Conservation (phyloP, 2,888 invertebrate genomes). For the Acrobasis consociella region DNA sequence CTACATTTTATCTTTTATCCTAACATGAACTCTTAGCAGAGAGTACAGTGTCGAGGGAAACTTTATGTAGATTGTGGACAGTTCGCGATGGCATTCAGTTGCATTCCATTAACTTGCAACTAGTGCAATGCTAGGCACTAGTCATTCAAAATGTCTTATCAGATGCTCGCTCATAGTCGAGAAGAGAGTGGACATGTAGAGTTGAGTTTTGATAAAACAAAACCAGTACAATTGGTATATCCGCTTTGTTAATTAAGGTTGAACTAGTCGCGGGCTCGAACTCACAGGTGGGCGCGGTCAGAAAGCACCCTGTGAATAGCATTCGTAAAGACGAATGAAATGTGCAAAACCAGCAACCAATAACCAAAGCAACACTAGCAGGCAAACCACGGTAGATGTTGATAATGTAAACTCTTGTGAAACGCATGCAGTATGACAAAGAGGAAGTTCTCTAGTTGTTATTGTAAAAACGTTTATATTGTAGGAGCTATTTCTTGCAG, state of each 20-base stretch:
- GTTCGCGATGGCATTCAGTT: no score
- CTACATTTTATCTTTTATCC: background rate
- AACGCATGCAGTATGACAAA: no score
- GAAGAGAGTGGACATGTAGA: background rate
- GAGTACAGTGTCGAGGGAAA: background rate
- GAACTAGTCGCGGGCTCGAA: no score
- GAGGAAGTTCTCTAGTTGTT: no score
- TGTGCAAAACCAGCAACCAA: no score
- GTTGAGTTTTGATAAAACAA: background rate
- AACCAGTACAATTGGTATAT: background rate
- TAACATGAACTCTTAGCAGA: background rate
- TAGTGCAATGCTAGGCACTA: no score
- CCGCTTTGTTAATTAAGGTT: background rate
- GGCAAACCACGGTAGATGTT: no score
- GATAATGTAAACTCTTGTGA: no score
- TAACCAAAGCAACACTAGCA: no score
- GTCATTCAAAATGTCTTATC: conserved; percentile 24
- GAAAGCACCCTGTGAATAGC: background rate
- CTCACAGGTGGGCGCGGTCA: no score
- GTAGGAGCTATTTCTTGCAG: no score
- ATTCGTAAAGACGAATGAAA: background rate
- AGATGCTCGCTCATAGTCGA: background rate
- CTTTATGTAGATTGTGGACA: background rate
- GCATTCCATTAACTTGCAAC: background rate
- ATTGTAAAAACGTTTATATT: no score